These are phyloP conservation scores for Phenacoccus solenopsis DNA, from an alignment of 1,140 invertebrate species.

Conservation along the genomic window DNA sequence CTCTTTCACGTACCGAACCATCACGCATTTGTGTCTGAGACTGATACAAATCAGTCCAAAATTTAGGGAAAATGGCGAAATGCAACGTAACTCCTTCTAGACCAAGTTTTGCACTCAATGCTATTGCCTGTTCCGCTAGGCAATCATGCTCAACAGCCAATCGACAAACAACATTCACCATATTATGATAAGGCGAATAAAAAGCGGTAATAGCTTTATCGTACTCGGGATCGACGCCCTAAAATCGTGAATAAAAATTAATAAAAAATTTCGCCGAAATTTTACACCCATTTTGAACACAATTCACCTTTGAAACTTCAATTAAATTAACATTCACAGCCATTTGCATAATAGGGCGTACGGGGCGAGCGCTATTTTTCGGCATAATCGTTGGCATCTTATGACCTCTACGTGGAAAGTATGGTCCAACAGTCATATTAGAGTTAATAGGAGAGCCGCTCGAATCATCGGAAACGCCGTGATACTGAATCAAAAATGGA, in stretches of 20 bases:
- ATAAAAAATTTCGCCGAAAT: background rate
- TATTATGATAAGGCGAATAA: slow-evolving; percentile 67
- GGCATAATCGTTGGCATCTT: slow-evolving; percentile 31
- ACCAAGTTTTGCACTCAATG: slow-evolving; percentile 70
- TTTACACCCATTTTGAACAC: no score
- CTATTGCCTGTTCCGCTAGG: slow-evolving; percentile 62
- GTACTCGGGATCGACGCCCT: slow-evolving; percentile 64
- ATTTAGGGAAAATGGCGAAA: slow-evolving; percentile 66
- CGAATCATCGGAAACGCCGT: slow-evolving; percentile 63
- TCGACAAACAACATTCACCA: slow-evolving; percentile 76
- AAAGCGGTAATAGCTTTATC: slow-evolving; percentile 62
- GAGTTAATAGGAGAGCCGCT: slow-evolving; percentile 36
- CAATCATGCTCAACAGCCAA: slow-evolving; percentile 71
- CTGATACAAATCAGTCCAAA: slow-evolving; percentile 68
- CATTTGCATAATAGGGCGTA: slow-evolving; percentile 78
- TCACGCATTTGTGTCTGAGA: background rate
- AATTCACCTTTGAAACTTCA: slow-evolving; percentile 50
- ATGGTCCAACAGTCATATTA: slow-evolving; percentile 50
- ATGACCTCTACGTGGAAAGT: slow-evolving; percentile 49
- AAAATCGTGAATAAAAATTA: slow-evolving; percentile 15
- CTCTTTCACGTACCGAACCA: background rate
- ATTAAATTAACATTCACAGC: slow-evolving; percentile 61
- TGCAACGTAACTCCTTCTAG: slow-evolving; percentile 73
- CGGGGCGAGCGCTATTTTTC: slow-evolving; percentile 42
- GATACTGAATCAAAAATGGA: slow-evolving; percentile 70